Evolutionary conservation across 2,113 vertebrate species (phyloP), one percentile per base, ranked within the genome.

Genomic region (Cyanistes caeruleus): DNA sequence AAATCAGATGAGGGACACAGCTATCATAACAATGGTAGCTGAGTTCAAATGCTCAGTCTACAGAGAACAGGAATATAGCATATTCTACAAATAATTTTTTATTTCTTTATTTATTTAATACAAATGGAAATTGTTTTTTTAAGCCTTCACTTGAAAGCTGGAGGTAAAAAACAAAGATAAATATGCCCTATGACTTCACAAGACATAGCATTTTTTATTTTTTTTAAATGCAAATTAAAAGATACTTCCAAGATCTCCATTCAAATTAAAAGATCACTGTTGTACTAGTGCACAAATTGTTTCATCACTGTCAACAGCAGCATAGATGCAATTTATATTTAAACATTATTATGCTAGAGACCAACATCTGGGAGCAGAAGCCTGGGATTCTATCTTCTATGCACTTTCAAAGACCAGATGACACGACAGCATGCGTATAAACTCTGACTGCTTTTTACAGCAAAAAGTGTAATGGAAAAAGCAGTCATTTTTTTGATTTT

Each of bases 21-120:
- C 97, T 97, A 97, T 96, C 93, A 95, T 85, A 97, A 97, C 93
- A 97, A 94, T 84, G 25, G 86, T 93, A 84, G 82, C 64, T 44
- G 77, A 95, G 87, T 96, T 96, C 92, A 97, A 97, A 97, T 96
- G 89, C 82, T 96, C 41, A 55, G n/a, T 75, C 93, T 77, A 46
- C 39, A 81, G 84, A 64, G 91, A 89, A 96, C 2, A 93, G 48
- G 35, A 80, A 85, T 70, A 79, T 6, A 77, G 48, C 28, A 77
- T 25, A 53, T 48, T 86, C 68, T 37, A 88, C 48, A 96, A 97
- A 95, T 83, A 77, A 44, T n/a, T 52, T 73, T 55, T 78, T 76
- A 63, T 94, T 95, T 68, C 14, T 88, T 70, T 91, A 30, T 97
- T 89, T 96, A 87, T 95, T 96, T 73, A 86, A 94, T 89, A 74